Evolutionary conservation across 2,113 vertebrate genomes (phyloP).

Genomic region (Brachionichthys hirsutus): DNA sequence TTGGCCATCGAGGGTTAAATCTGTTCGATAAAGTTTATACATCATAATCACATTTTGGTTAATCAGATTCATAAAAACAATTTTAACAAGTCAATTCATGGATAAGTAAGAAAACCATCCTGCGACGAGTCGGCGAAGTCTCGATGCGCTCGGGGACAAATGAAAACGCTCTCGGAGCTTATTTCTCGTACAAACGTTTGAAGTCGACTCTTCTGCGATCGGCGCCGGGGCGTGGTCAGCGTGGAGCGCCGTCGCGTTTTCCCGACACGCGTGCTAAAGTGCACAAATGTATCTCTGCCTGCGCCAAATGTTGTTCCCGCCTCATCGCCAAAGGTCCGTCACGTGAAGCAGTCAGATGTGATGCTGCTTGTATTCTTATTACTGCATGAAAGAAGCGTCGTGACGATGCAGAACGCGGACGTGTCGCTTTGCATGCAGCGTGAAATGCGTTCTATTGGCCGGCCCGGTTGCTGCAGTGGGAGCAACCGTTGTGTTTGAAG

Average conservation of each 20-base stretch:
- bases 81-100: neutral
- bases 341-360: no score
- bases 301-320: no score
- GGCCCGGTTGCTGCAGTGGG: conserved; percentile 21
- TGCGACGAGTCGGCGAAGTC: neutral
- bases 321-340: no score
- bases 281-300: neutral
- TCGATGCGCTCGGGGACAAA: neutral
- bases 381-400: no score
- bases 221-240: no score
- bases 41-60: neutral
- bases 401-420: no score
- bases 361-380: no score
- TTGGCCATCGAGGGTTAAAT: neutral
- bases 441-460: conserved; percentile 30
- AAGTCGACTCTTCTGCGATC: no score
- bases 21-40: neutral
- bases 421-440: conserved; percentile 42
- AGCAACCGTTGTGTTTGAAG: conserved; percentile 13
- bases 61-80: no score
- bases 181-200: neutral
- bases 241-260: no score
- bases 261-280: neutral
- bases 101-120: neutral
- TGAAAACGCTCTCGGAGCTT: neutral